A percentile compares a stretch with the other conserved stretches of the same genome.
phyloP scores from a whole-genome alignment of 2,797 vertebrate genomes.

The Sebastes taczanowskii region DNA sequence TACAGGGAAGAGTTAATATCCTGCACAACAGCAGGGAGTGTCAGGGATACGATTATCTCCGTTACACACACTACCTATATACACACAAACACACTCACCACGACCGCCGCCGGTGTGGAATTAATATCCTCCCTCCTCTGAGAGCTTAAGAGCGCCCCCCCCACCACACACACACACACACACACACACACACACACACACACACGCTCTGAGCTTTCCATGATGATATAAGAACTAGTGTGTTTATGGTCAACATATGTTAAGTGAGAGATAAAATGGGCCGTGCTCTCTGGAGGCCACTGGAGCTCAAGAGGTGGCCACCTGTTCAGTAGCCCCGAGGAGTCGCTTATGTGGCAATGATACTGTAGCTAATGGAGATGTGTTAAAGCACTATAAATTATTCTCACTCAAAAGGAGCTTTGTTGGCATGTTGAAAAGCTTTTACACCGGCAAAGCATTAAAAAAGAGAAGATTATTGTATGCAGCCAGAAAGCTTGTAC shows the following conservation, averaged over 20 bases:
- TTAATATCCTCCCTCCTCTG: slow-evolving; percentile 74
- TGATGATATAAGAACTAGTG: slow-evolving; percentile 42
- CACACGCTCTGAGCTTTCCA: slow-evolving; percentile 20
- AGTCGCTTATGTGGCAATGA: slow-evolving; percentile 10
- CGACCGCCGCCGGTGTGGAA: slow-evolving; percentile 47
- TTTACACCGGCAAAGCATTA: background rate
- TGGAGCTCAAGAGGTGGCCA: slow-evolving; percentile 40
- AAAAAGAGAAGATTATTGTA: background rate
- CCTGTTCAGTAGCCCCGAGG: slow-evolving; percentile 45
- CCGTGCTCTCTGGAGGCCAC: slow-evolving; percentile 17
- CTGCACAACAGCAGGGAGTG: slow-evolving; percentile 65
- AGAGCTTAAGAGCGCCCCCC: slow-evolving; percentile 48
- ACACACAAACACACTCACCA: slow-evolving; percentile 34
- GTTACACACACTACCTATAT: slow-evolving; percentile 41
- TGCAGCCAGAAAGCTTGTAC: background rate
- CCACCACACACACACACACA: background rate
- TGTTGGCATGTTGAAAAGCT: background rate
- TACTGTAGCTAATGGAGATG: slow-evolving; percentile 8
- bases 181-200: background rate
- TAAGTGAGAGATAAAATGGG: slow-evolving; percentile 38
- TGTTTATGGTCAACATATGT: slow-evolving; percentile 48
- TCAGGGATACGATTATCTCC: slow-evolving; percentile 61
- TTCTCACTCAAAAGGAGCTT: background rate
- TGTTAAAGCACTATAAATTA: background rate
- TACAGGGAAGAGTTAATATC: slow-evolving; percentile 76